Percentiles rank a stretch among this genome's conserved stretches.
phyloP scores from a whole-genome alignment of 2,113 vertebrate species.

The Rhizomys pruinosus region DNA sequence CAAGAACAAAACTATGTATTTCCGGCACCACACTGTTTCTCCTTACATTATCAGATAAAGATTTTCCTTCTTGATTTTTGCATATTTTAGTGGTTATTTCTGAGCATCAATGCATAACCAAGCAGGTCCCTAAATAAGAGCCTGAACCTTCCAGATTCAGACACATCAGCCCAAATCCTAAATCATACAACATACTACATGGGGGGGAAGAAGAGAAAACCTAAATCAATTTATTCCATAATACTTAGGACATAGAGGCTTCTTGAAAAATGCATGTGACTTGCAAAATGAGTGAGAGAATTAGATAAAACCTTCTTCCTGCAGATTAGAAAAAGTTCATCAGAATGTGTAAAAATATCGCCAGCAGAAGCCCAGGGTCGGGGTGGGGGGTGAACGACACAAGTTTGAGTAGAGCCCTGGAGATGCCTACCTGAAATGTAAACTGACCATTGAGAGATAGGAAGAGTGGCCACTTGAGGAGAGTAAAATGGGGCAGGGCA shows the following conservation, averaged over 20 bases:
- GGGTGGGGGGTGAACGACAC: background rate
- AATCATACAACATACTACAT: background rate
- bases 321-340: background rate
- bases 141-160: background rate
- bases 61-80: background rate
- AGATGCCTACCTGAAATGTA: background rate
- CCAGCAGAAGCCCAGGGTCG: background rate
- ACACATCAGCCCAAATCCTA: background rate
- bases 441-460: background rate
- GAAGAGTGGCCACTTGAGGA: background rate
- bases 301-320: background rate
- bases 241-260: rapidly evolving
- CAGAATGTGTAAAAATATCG: rapidly evolving
- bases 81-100: background rate
- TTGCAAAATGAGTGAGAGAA: background rate
- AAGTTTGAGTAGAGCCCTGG: background rate
- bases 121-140: background rate
- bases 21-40: background rate
- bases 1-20: background rate
- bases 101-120: background rate
- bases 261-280: background rate
- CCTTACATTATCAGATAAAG: background rate
- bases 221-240: background rate
- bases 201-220: background rate
- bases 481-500: rapidly evolving